These are phyloP conservation scores for Caenorhabditis sp. DNA, from an alignment of 2,888 invertebrate species.

Conservation along the genomic window DNA sequence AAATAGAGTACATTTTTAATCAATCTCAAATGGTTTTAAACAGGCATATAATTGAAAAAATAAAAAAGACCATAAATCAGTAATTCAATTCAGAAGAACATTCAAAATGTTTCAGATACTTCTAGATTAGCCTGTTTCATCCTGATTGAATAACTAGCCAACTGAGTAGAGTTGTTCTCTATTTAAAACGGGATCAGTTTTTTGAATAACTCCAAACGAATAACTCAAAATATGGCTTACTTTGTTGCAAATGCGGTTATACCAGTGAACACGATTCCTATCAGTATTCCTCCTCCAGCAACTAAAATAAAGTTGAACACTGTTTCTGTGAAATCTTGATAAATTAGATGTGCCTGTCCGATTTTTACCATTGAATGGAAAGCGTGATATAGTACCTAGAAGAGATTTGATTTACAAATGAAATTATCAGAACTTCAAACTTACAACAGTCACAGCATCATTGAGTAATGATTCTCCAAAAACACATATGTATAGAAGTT, in stretches of 20 bases:
- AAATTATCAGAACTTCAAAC: background rate
- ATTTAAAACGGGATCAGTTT: too few relatives aligned
- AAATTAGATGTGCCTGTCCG: conserved; percentile 52
- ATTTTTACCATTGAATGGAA: conserved; percentile 59
- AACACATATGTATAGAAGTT: conserved; percentile 83
- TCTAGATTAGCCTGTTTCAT: too few relatives aligned
- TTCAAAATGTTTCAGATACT: too few relatives aligned
- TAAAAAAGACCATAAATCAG: too few relatives aligned
- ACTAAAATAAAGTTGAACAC: conserved; percentile 61
- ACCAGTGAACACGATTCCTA: conserved; percentile 60
- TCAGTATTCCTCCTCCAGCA: conserved; percentile 61
- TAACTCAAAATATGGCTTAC: too few relatives aligned
- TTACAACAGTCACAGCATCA: conserved; percentile 92
- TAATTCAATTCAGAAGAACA: too few relatives aligned
- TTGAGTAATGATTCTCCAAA: conserved; percentile 97
- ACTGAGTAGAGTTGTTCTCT: too few relatives aligned
- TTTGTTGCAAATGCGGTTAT: conserved; percentile 59
- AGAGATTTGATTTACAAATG: background rate
- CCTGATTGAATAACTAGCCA: too few relatives aligned
- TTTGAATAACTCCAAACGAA: too few relatives aligned
- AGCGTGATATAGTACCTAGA: conserved; percentile 62
- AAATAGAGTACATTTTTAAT: too few relatives aligned
- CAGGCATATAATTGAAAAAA: too few relatives aligned
- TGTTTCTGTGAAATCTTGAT: conserved; percentile 56
- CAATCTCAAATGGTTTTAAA: too few relatives aligned